Conservation (phyloP, 37 sponge, comb jelly and placozoan species). For the Chondrosia reniformis region DNA sequence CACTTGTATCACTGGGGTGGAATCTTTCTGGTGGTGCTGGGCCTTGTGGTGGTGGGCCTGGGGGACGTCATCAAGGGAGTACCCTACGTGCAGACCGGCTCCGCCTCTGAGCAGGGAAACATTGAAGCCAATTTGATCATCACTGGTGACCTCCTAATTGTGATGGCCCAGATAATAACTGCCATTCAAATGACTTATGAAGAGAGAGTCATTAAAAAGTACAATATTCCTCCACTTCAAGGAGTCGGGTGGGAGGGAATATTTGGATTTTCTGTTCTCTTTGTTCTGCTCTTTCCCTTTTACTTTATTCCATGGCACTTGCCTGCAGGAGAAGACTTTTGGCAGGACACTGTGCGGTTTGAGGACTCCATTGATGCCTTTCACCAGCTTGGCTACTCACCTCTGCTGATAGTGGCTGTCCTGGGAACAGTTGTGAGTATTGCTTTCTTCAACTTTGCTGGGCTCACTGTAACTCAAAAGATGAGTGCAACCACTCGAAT, state of each 20-base stretch:
- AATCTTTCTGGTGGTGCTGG: slow-evolving; percentile 87
- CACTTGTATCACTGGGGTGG: slow-evolving; percentile 77
- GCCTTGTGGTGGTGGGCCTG: slow-evolving; percentile 82
- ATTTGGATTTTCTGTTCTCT: slow-evolving; percentile 76
- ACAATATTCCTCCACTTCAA: slow-evolving; percentile 83
- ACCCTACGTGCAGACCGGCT: background rate
- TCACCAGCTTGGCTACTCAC: slow-evolving; percentile 51
- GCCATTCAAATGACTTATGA: slow-evolving; percentile 88
- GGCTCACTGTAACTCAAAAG: slow-evolving; percentile 82
- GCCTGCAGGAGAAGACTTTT: slow-evolving; percentile 55
- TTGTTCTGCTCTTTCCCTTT: slow-evolving; percentile 79
- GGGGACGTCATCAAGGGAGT: slow-evolving; percentile 55
- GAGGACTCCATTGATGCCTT: slow-evolving; percentile 91
- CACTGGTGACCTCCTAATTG: slow-evolving; percentile 87
- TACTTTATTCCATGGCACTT: slow-evolving; percentile 96
- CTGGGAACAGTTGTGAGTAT: slow-evolving; percentile 87
- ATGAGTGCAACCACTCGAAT: slow-evolving; percentile 92
- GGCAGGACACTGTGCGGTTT: slow-evolving; percentile 67
- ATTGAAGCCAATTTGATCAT: slow-evolving; percentile 25
- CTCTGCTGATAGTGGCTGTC: slow-evolving; percentile 49
- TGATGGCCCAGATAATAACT: slow-evolving; percentile 84
- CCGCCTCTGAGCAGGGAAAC: too few relatives aligned
- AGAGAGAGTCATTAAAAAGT: slow-evolving; percentile 87
- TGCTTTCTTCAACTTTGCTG: slow-evolving; percentile 96
- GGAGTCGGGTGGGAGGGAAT: slow-evolving; percentile 98